Conservation (phyloP, 2,888 invertebrate species). For the Tyria jacobaeae region DNA sequence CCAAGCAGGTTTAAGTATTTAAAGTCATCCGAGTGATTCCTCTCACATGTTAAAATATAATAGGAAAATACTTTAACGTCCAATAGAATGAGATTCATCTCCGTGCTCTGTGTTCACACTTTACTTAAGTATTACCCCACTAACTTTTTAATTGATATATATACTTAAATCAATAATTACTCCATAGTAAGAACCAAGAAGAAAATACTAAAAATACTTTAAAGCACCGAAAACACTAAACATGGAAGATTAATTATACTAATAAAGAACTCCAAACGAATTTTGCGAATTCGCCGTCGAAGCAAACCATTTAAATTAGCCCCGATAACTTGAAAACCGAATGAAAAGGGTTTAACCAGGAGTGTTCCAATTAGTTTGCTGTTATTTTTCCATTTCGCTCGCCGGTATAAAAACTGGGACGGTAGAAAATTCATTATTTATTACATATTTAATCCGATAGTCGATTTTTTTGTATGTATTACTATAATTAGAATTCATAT, state of each 20-base stretch:
- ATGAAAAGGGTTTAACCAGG: constrained; percentile 82
- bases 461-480: constrained; percentile 15
- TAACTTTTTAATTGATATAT: neutral
- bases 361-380: constrained; percentile 84
- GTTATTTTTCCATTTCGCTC: constrained; percentile 83
- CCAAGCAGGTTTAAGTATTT: too few relatives aligned
- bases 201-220: constrained; percentile 33
- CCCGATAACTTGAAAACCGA: constrained; percentile 81
- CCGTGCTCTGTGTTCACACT: neutral
- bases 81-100: too few relatives aligned
- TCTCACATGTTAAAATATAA: too few relatives aligned
- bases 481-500: constrained; percentile 2
- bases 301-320: constrained; percentile 84
- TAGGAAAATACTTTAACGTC: too few relatives aligned
- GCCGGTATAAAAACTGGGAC: constrained; percentile 70
- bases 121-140: neutral
- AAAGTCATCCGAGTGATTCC: too few relatives aligned
- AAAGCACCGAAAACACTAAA: constrained; percentile 42
- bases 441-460: constrained; percentile 32
- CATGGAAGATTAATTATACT: constrained; percentile 56
- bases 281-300: constrained; percentile 70
- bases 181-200: constrained; percentile 5
- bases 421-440: constrained; percentile 62
- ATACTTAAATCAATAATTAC: neutral
- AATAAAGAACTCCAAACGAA: constrained; percentile 66